Conservation (phyloP, 2,797 vertebrate genomes). For the Oreochromis grahami region DNA sequence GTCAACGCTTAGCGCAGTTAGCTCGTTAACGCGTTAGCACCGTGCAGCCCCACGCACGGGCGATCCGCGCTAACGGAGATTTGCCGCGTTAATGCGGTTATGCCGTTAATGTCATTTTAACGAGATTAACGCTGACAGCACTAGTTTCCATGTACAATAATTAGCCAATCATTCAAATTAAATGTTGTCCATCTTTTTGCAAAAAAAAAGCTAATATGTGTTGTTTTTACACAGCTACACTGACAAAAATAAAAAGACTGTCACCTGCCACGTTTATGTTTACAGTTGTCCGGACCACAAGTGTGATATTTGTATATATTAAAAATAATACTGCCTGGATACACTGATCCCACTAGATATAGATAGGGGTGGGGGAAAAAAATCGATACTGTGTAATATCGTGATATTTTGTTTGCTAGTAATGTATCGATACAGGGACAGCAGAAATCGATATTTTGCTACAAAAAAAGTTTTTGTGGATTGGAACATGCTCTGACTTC, state of each 20-base stretch:
- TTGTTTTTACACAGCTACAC: not conserved
- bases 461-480: no score
- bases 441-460: no score
- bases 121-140: accelerated
- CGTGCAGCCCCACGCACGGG: not conserved
- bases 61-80: accelerated
- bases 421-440: no score
- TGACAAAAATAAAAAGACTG: not conserved
- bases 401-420: no score
- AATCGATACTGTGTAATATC: no score
- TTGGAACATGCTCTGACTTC: no score
- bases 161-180: not conserved
- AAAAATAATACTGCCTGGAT: not conserved
- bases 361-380: no score
- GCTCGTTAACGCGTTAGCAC: no score
- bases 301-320: not conserved
- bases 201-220: not conserved
- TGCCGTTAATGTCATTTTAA: not conserved
- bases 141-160: not conserved
- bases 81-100: not conserved
- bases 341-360: not conserved
- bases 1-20: no score
- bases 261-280: not conserved
- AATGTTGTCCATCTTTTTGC: not conserved
- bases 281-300: not conserved